Evolutionary conservation across 2,888 invertebrate species (phyloP).

Genomic region (Caenorhabditis sp.): DNA sequence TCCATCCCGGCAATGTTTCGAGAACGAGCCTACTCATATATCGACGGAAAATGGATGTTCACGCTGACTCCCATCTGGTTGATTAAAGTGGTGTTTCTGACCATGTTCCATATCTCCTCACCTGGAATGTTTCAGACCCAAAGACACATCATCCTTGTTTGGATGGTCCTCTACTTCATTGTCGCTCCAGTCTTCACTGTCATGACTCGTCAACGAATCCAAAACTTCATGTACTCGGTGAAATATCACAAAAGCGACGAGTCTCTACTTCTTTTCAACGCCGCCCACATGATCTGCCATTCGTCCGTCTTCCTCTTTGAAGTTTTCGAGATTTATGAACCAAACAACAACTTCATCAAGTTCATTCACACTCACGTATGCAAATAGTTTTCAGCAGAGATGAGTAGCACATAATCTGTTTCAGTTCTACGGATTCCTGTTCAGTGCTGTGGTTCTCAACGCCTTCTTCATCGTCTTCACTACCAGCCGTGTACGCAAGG

Average conservation of each 20-base stretch:
- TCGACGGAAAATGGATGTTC: conserved; percentile 9
- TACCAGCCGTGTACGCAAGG: conserved; percentile 10
- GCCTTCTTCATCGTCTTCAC: conserved; percentile 21
- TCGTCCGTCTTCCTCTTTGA: conserved; percentile 27
- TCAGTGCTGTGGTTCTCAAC: conserved; percentile 9
- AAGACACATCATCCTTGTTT: conserved; percentile 17
- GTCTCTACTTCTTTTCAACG: conserved; percentile 13
- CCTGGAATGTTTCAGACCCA: conserved; percentile 1
- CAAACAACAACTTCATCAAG: neutral
- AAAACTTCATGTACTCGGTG: conserved; percentile 15
- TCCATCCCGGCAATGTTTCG: conserved; percentile 21
- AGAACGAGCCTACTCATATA: neutral
- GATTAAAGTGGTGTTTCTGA: conserved; percentile 4
- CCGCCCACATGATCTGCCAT: conserved; percentile 6
- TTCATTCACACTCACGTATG: conserved; percentile 22
- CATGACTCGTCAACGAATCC: conserved; percentile 14
- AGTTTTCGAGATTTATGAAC: neutral
- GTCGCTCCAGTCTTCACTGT: conserved; percentile 6
- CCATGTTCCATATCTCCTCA: no score
- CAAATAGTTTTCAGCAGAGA: neutral
- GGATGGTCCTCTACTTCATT: conserved; percentile 20
- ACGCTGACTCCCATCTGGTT: neutral
- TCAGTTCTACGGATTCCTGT: conserved; percentile 27
- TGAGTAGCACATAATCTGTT: no score
- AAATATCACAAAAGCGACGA: conserved; percentile 36